Evolutionary conservation across 53 echinoderm and acorn worm genomes (phyloP), one percentile per base, ranked within the genome.

Genomic region (Zoroaster sp.): DNA sequence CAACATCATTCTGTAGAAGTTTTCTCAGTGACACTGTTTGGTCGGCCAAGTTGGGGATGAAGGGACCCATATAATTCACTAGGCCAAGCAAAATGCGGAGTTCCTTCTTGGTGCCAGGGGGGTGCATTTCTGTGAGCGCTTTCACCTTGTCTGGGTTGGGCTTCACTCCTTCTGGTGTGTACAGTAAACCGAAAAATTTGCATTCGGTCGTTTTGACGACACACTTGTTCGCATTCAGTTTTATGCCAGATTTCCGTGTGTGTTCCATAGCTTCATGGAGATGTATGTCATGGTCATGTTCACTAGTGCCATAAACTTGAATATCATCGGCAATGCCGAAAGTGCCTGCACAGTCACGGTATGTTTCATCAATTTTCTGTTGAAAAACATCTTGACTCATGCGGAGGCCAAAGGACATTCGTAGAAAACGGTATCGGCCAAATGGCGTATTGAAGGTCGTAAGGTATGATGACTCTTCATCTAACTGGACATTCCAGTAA

Each of bases 21-120:
- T 83, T 63, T 28, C 78, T 18, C 21, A 74, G 75, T 68, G 73
- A 0, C 0, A 0, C 45, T 0, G 45, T 44, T n/a, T n/a, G n/a
- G 45, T 44, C 45, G 45, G 86, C 66, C 21, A 87, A 77, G 12
- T 91, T 66, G 20, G 78, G 91, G 30, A 87, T 78, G 46, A 91
- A 91, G 12, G 54, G 45, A 28, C 69, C 53, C 78, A n/a, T n/a
- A n/a, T 88, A 88, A 25, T 88, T 59, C 3, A 87, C 52, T 4
- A 91, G 72, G 7, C 91, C 87, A 5, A 91, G 42, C 81, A 80
- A 89, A 15, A 40, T 86, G 63, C 52, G 34, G 2, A 90, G 83
- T 65, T 90, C 83, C 44, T 85, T 90, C 72, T 63, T 90, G 49
- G 59, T 49, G 5, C 23, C 46, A 0, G 86, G 91, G 8, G 77